These are phyloP conservation scores for Mormyrus iriodes DNA, from an alignment of 2,113 vertebrate species.

Conservation along the genomic window DNA sequence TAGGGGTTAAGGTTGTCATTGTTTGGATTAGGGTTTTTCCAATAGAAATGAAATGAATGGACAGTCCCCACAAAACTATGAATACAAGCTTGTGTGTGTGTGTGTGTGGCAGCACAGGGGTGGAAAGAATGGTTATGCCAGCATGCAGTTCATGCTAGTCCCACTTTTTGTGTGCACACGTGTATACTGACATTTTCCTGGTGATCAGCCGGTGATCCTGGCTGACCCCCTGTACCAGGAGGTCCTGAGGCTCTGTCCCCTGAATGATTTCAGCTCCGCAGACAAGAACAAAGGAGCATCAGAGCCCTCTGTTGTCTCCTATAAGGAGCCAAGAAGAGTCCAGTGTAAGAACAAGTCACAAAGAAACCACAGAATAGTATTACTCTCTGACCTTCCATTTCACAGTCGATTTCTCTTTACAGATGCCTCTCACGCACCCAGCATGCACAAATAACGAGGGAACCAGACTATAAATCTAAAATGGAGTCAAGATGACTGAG, in stretches of 20 bases:
- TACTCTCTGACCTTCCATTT: background rate
- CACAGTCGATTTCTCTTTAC: background rate
- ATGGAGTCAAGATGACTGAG: background rate
- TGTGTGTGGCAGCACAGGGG: slow-evolving; percentile 17
- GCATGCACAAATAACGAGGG: background rate
- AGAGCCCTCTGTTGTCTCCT: slow-evolving; percentile 57
- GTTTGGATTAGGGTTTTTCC: background rate
- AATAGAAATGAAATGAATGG: background rate
- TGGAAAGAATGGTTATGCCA: background rate
- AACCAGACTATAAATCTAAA: background rate
- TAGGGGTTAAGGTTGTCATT: background rate
- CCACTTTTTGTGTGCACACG: background rate
- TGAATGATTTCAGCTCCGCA: slow-evolving; percentile 55
- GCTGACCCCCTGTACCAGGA: background rate
- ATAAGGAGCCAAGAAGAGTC: slow-evolving; percentile 8
- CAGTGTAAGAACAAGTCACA: background rate
- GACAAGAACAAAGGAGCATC: slow-evolving; percentile 50
- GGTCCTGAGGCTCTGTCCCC: background rate
- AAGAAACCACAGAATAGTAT: background rate
- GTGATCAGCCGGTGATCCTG: background rate
- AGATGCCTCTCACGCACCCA: background rate
- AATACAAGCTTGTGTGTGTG: background rate
- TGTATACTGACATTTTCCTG: background rate
- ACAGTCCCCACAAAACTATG: background rate
- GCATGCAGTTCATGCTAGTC: background rate